Percentiles rank a stretch among this genome's conserved stretches.
Evolutionary conservation across 2,888 invertebrate genomes (phyloP).

Genomic region (Endomychus coccineus): DNA sequence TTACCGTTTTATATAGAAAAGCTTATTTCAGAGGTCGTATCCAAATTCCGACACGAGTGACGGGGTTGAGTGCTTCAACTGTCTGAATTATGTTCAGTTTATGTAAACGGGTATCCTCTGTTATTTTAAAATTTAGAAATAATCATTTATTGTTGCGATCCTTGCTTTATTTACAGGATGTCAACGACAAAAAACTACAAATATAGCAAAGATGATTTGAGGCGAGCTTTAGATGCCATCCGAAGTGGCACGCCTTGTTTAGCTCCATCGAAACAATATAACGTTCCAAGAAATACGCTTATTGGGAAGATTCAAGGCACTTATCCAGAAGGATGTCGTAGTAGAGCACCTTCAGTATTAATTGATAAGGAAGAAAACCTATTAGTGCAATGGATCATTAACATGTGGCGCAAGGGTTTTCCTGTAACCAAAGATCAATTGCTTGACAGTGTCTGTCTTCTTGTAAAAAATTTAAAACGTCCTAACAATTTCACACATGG

Average conservation of each 20-base stretch:
- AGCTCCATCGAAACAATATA: constrained; percentile 15
- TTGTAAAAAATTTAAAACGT: constrained; percentile 20
- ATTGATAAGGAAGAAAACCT: constrained; percentile 2
- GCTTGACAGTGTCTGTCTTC: constrained; percentile 26
- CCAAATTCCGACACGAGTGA: constrained; percentile 10
- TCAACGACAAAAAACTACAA: constrained; percentile 13
- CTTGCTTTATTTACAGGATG: constrained; percentile 11
- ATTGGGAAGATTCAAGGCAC: constrained; percentile 17
- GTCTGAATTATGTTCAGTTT: constrained; percentile 12
- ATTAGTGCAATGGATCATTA: constrained; percentile 23
- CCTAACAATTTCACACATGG: constrained; percentile 27
- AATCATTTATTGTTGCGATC: constrained; percentile 5
- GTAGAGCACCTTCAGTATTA: constrained; percentile 6
- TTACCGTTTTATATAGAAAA: constrained; percentile 3
- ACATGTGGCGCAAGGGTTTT: constrained; percentile 27
- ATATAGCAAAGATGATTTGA: constrained; percentile 12
- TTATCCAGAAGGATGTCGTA: constrained; percentile 15
- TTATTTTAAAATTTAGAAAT: constrained; percentile 3
- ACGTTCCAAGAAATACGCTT: constrained; percentile 18
- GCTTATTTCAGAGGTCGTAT: constrained; percentile 8
- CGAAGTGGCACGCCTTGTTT: constrained; percentile 15
- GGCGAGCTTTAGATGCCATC: constrained; percentile 14
- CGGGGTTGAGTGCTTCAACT: constrained; percentile 8
- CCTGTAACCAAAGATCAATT: constrained; percentile 31
- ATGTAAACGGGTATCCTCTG: constrained; percentile 7